Conservation (phyloP, 2,113 vertebrate species). For the Stomatorhinus ivindoensis region DNA sequence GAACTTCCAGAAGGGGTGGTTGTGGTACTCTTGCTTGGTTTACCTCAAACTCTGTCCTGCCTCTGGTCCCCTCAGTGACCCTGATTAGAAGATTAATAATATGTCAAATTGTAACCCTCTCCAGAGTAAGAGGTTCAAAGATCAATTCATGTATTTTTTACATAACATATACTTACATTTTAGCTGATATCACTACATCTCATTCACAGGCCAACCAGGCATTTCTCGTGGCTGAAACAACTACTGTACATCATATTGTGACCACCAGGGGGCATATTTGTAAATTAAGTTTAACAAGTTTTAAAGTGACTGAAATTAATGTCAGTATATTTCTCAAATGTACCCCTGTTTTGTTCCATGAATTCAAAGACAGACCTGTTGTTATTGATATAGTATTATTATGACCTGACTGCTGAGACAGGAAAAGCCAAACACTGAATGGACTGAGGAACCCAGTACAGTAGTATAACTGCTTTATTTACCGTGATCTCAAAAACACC, state of each 20-base stretch:
- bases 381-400: not conserved
- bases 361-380: not conserved
- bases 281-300: not conserved
- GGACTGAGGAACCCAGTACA: not conserved
- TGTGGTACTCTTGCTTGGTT: not conserved
- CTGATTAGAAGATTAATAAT: not conserved
- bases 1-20: not conserved
- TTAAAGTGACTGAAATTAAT: not conserved
- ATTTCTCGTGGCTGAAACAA: not conserved
- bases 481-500: constrained; percentile 71
- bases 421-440: not conserved
- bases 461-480: constrained; percentile 75
- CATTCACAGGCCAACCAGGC: not conserved
- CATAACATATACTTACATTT: not conserved
- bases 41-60: not conserved
- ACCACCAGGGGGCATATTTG: not conserved
- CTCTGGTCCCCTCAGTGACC: not conserved
- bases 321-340: not conserved
- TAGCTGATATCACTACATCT: not conserved
- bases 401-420: not conserved
- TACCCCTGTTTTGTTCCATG: not conserved
- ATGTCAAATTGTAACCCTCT: not conserved
- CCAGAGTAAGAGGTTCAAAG: not conserved
- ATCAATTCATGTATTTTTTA: not conserved
- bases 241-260: not conserved